Conservation (phyloP, 2,888 invertebrate species). For the Andrena haemorrhoa region DNA sequence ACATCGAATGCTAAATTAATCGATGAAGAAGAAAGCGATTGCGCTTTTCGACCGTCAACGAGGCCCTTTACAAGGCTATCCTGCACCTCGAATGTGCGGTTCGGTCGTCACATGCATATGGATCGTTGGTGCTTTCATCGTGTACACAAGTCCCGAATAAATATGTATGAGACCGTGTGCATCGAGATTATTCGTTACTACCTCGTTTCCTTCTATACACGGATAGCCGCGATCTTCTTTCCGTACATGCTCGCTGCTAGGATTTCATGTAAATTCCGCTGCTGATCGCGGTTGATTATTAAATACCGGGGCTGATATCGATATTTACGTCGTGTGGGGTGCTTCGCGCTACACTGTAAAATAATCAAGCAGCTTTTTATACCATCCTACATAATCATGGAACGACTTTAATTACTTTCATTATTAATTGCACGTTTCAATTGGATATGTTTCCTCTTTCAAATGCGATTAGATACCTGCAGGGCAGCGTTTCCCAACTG, state of each 20-base stretch:
- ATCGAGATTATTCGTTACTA: conserved; percentile 77
- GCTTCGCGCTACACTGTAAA: background rate
- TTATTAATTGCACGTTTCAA: background rate
- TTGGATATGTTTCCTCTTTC: background rate
- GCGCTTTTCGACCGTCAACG: conserved; percentile 53
- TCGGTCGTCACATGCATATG: conserved; percentile 76
- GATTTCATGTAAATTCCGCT: conserved; percentile 58
- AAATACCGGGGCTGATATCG: conserved; percentile 15
- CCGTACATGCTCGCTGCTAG: conserved; percentile 37
- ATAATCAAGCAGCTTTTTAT: background rate
- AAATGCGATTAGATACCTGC: background rate
- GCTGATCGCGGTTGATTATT: conserved; percentile 46
- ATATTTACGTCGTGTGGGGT: conserved; percentile 13
- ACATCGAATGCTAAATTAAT: conserved; percentile 65
- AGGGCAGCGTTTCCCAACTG: background rate
- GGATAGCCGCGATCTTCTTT: conserved; percentile 59
- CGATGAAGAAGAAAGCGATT: conserved; percentile 55
- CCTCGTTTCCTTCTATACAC: conserved; percentile 66
- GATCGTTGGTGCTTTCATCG: conserved; percentile 74
- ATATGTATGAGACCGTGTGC: conserved; percentile 76
- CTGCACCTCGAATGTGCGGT: conserved; percentile 68
- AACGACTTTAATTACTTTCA: background rate
- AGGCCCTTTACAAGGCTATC: conserved; percentile 65
- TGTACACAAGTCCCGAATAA: conserved; percentile 76
- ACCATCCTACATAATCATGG: background rate